phyloP scores from a whole-genome alignment of 2,113 vertebrate species.

The Arenaria interpres region DNA sequence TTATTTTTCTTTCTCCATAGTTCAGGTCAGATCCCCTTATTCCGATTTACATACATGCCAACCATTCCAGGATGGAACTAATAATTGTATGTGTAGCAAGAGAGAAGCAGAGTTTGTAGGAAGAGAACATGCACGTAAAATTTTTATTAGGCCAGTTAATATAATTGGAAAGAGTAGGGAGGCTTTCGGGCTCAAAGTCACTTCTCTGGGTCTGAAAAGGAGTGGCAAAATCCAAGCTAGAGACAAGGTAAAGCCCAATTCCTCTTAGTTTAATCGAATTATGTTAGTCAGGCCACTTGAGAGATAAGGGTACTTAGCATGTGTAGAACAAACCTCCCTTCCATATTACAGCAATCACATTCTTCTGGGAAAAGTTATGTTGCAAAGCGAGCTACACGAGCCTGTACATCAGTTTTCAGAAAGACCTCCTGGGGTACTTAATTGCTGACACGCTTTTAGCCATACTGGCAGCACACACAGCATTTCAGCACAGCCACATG shows the following conservation, averaged over 20 bases:
- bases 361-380: not conserved
- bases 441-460: not conserved
- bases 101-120: not conserved
- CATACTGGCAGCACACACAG: not conserved
- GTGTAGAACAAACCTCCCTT: not conserved
- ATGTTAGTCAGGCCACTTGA: not conserved
- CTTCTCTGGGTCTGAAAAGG: not conserved
- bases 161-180: not conserved
- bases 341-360: not conserved
- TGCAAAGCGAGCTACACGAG: not conserved
- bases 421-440: not conserved
- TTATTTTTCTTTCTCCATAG: not conserved
- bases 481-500: not conserved
- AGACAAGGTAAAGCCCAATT: not conserved
- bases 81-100: not conserved
- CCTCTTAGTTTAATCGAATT: slow-evolving; percentile 26
- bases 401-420: not conserved
- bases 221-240: not conserved
- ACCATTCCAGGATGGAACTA: not conserved
- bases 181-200: not conserved
- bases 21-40: not conserved
- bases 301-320: not conserved
- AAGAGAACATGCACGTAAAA: not conserved
- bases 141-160: not conserved
- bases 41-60: not conserved